A percentile compares a stretch with the other conserved stretches of the same genome.
phyloP scores from a whole-genome alignment of 2,113 vertebrate genomes.

The Otolemur garnettii region DNA sequence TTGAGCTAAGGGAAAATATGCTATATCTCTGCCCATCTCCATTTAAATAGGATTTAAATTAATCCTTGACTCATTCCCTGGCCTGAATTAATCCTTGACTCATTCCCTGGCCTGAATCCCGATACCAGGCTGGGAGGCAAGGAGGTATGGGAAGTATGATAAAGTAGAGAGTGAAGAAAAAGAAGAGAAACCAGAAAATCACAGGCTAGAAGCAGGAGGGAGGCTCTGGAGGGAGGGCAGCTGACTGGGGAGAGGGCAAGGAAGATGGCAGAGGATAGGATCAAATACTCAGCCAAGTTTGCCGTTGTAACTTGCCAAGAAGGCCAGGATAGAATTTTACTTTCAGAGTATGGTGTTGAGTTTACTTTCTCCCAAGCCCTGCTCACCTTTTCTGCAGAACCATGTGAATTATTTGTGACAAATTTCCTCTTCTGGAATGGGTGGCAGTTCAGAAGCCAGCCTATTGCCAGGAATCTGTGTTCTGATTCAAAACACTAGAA shows the following conservation, averaged over 20 bases:
- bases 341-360: not conserved
- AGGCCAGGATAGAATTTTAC: not conserved
- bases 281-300: not conserved
- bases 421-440: not conserved
- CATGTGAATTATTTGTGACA: not conserved
- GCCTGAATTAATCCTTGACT: not conserved
- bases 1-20: not conserved
- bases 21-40: not conserved
- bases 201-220: not conserved
- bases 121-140: not conserved
- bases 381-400: not conserved
- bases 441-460: conserved; percentile 15
- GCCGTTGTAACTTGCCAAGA: not conserved
- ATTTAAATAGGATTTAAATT: conserved; percentile 2
- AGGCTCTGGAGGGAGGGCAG: not conserved
- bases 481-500: conserved; percentile 24
- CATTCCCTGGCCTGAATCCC: not conserved
- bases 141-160: not conserved
- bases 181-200: too few relatives aligned
- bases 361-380: not conserved
- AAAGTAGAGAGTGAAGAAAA: not conserved
- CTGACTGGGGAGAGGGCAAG: not conserved
- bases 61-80: not conserved
- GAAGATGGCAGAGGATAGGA: not conserved
- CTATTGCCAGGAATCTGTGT: conserved; percentile 48